Evolutionary conservation across 2,888 invertebrate species (phyloP).

Genomic region (Andrena flavipes): DNA sequence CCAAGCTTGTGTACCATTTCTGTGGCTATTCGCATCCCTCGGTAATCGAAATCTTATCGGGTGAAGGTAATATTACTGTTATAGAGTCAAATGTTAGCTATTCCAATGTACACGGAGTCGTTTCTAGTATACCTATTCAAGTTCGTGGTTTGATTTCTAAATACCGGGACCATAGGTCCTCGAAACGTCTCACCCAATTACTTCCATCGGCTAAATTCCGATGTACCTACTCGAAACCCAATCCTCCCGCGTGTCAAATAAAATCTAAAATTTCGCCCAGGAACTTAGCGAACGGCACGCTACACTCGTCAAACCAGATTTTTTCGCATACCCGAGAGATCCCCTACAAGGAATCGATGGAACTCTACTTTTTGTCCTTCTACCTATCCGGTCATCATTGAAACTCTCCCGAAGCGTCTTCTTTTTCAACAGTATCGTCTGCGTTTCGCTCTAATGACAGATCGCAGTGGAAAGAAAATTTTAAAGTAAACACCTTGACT

Average conservation of each 20-base stretch:
- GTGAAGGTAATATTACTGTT: too few species aligned
- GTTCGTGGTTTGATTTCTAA: background rate
- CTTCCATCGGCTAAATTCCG: conserved; percentile 40
- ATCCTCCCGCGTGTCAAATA: conserved; percentile 39
- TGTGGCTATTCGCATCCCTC: too few species aligned
- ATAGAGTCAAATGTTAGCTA: background rate
- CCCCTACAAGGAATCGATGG: background rate
- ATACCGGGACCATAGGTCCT: conserved; percentile 20
- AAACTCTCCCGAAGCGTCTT: background rate
- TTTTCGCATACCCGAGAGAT: background rate
- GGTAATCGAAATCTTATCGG: too few species aligned
- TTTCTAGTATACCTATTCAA: background rate
- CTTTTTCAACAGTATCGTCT: background rate
- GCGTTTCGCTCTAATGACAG: background rate
- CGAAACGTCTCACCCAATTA: conserved; percentile 49
- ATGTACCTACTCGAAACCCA: conserved; percentile 49
- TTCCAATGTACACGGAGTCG: background rate
- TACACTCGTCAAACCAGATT: conserved; percentile 35
- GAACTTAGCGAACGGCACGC: conserved; percentile 27
- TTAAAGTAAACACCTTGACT: background rate
- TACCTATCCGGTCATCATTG: background rate
- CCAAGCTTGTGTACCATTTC: background rate
- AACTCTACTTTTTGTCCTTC: background rate
- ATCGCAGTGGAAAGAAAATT: background rate
- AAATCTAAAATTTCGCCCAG: conserved; percentile 63